Conservation (phyloP, 2,888 invertebrate species). For the Frankliniella fusca region DNA sequence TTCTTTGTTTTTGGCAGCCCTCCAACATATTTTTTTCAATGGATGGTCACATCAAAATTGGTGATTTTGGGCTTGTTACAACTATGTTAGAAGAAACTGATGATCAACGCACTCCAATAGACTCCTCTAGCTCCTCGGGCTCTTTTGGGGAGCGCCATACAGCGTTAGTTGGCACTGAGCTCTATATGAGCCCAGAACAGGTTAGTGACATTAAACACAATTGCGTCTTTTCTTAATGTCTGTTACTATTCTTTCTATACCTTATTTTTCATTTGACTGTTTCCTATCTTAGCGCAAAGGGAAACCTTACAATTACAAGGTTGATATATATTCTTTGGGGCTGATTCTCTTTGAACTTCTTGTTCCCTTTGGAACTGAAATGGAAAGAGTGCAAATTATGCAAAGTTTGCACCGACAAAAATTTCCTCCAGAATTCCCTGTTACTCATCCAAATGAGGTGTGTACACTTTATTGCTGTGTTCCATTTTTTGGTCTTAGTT, state of each 20-base stretch:
- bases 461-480: constrained; percentile 8
- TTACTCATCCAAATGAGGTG: constrained; percentile 67
- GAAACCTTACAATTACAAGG: constrained; percentile 77
- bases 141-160: constrained; percentile 49
- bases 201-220: constrained; percentile 42
- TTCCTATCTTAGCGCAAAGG: constrained; percentile 54
- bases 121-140: constrained; percentile 32
- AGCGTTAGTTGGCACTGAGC: constrained; percentile 74
- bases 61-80: constrained; percentile 97
- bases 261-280: constrained; percentile 39
- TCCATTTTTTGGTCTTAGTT: constrained; percentile 21
- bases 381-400: constrained; percentile 75
- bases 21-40: constrained; percentile 90
- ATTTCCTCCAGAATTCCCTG: constrained; percentile 66
- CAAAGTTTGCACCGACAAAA: constrained; percentile 59
- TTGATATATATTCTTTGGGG: constrained; percentile 92
- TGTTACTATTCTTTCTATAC: not conserved
- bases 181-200: constrained; percentile 99
- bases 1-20: constrained; percentile 57
- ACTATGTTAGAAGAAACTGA: constrained; percentile 62
- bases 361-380: constrained; percentile 82
- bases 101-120: constrained; percentile 33
- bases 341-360: constrained; percentile 90
- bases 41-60: constrained; percentile 88
- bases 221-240: not conserved